phyloP scores from a whole-genome alignment of 2,113 vertebrate genomes.

The Salvelinus namaycush region DNA sequence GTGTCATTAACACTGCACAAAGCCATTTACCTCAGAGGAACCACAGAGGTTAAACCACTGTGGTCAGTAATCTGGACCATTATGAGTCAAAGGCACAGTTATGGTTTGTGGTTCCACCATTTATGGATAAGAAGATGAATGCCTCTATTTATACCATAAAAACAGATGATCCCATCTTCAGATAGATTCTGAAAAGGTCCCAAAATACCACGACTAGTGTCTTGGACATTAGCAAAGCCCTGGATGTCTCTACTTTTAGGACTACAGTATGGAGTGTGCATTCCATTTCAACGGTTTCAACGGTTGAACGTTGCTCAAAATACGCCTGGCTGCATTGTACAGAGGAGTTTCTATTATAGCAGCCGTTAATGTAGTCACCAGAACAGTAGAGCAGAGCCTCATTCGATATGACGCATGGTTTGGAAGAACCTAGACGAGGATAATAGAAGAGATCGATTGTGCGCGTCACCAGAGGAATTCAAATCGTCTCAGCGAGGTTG shows the following conservation, averaged over 20 bases:
- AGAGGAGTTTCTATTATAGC: not conserved
- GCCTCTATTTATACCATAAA: too few species aligned
- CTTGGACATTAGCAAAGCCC: not conserved
- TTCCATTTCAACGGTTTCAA: not conserved
- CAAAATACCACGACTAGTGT: too few species aligned
- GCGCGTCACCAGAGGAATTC: constrained; percentile 6
- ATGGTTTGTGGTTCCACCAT: not conserved
- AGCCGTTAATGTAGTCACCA: not conserved
- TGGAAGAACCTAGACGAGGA: constrained; percentile 3
- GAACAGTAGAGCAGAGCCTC: not conserved
- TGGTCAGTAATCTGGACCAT: not conserved
- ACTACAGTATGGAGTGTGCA: not conserved
- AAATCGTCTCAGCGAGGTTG: not conserved
- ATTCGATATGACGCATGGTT: not conserved
- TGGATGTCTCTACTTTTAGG: not conserved
- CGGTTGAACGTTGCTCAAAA: not conserved
- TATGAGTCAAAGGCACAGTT: not conserved
- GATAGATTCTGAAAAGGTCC: too few species aligned
- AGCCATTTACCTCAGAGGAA: not conserved
- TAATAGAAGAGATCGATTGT: constrained; percentile 16
- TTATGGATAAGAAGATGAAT: too few species aligned
- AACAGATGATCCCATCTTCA: too few species aligned
- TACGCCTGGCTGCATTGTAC: not conserved
- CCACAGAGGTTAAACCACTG: not conserved
- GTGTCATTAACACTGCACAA: not conserved